Percentiles rank a stretch among this genome's conserved stretches.
These are phyloP conservation scores for Pan paniscus DNA, from an alignment of 2,113 vertebrate species.

Conservation along the genomic window DNA sequence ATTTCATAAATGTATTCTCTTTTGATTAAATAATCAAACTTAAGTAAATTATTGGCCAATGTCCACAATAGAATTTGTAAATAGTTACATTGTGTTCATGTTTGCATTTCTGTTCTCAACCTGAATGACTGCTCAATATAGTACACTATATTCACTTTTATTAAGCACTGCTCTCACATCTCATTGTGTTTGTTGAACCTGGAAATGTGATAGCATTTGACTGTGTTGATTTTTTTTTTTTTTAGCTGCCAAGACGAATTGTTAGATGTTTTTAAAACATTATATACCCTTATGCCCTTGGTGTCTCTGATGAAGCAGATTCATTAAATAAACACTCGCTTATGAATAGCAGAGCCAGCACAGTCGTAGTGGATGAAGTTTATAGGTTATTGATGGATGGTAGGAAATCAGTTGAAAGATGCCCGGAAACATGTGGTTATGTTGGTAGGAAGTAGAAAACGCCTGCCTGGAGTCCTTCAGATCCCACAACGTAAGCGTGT, in stretches of 20 bases:
- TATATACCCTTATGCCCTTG: neutral
- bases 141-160: neutral
- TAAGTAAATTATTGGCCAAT: neutral
- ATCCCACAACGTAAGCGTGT: neutral
- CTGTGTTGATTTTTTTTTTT: neutral
- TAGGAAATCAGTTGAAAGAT: neutral
- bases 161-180: neutral
- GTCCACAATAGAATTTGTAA: neutral
- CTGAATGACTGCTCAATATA: neutral
- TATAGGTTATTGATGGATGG: neutral
- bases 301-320: slow-evolving; percentile 48
- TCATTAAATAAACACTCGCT: slow-evolving; percentile 64
- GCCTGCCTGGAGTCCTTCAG: neutral
- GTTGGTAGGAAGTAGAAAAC: neutral
- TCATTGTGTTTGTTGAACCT: slow-evolving; percentile 46
- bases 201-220: slow-evolving; percentile 5
- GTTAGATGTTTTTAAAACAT: slow-evolving; percentile 57
- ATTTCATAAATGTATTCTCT: slow-evolving; percentile 15
- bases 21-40: slow-evolving; percentile 24
- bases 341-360: slow-evolving; percentile 18
- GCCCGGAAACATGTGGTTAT: neutral
- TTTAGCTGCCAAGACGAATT: slow-evolving; percentile 51
- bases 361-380: neutral
- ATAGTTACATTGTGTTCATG: neutral
- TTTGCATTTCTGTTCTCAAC: slow-evolving; percentile 9